Conservation (phyloP, 2,888 invertebrate genomes). For the Disparrhopalites patrizii region DNA sequence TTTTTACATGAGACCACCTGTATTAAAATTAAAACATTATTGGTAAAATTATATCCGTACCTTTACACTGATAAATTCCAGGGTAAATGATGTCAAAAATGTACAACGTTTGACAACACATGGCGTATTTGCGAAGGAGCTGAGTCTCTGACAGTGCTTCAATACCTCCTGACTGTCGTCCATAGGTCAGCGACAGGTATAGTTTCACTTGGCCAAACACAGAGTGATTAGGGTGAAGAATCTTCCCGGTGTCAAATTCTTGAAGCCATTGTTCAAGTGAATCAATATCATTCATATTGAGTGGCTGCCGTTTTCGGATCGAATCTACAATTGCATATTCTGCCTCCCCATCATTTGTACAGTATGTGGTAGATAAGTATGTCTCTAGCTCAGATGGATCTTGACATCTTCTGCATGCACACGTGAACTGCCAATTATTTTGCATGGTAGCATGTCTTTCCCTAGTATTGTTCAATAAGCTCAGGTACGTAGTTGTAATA, state of each 20-base stretch:
- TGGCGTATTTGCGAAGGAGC: constrained; percentile 32
- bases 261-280: constrained; percentile 37
- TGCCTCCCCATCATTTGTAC: neutral
- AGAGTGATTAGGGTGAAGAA: constrained; percentile 38
- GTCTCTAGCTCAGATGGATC: constrained; percentile 37
- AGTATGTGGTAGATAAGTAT: constrained; percentile 20
- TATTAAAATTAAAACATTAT: neutral
- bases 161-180: constrained; percentile 27
- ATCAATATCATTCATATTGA: constrained; percentile 13
- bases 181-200: constrained; percentile 37
- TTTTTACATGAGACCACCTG: no score
- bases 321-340: neutral
- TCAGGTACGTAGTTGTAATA: constrained; percentile 42
- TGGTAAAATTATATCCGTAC: constrained; percentile 21
- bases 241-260: constrained; percentile 18
- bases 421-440: constrained; percentile 38
- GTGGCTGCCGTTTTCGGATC: neutral
- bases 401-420: constrained; percentile 36
- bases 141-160: neutral
- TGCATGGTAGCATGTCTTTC: constrained; percentile 33
- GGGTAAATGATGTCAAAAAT: constrained; percentile 28
- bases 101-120: constrained; percentile 29
- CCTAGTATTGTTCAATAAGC: constrained; percentile 30
- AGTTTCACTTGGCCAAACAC: constrained; percentile 38
- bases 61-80: constrained; percentile 37